phyloP scores from a whole-genome alignment of 2,888 invertebrate species.

The Adelognathus sp. region DNA sequence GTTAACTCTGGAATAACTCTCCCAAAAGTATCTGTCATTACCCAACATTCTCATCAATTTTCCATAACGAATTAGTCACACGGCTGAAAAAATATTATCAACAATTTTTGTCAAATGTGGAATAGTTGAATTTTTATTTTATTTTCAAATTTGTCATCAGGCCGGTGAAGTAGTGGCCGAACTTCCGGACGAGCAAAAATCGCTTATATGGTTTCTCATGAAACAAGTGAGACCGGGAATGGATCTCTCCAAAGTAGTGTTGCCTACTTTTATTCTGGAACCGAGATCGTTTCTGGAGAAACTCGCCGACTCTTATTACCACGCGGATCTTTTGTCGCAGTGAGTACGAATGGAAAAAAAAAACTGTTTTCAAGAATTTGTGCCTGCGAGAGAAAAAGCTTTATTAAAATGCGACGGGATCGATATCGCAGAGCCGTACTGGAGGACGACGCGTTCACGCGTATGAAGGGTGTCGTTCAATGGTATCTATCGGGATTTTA shows the following conservation, averaged over 20 bases:
- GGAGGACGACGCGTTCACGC: conserved; percentile 93
- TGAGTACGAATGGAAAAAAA: conserved; percentile 80
- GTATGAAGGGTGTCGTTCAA: conserved; percentile 93
- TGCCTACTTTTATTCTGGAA: conserved; percentile 97
- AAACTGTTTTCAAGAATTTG: too few relatives aligned
- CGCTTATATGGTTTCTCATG: conserved; percentile 95
- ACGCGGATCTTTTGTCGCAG: conserved; percentile 93
- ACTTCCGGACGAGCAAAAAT: conserved; percentile 96
- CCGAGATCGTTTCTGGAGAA: conserved; percentile 97
- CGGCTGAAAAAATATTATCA: too few relatives aligned
- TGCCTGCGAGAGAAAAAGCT: neutral
- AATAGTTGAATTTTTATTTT: conserved; percentile 42
- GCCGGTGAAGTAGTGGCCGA: conserved; percentile 94
- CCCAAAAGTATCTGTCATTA: too few relatives aligned
- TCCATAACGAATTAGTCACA: too few relatives aligned
- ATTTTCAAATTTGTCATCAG: conserved; percentile 77
- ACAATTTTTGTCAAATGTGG: neutral
- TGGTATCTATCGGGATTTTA: conserved; percentile 97
- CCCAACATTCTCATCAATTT: too few relatives aligned
- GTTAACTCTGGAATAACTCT: too few relatives aligned
- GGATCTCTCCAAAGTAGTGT: conserved; percentile 96
- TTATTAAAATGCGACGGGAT: neutral
- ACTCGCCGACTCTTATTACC: conserved; percentile 96
- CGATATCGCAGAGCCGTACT: conserved; percentile 84
- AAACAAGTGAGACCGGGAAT: conserved; percentile 98